Conservation (phyloP, 2,888 invertebrate genomes). For the Drosophila gaucha region DNA sequence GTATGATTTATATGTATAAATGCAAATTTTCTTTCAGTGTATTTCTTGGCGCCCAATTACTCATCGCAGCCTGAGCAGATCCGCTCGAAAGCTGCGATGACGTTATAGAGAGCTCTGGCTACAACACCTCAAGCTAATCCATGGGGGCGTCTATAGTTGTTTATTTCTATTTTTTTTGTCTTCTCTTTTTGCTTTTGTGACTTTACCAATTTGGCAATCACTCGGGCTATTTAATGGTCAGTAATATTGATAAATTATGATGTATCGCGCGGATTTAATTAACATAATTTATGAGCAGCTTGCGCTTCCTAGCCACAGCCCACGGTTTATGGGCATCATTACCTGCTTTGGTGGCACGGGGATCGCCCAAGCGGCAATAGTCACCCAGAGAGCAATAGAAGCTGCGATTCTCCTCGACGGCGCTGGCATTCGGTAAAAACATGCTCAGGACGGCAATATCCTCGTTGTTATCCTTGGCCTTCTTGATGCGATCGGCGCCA, state of each 20-base stretch:
- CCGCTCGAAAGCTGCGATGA: slow-evolving; percentile 54
- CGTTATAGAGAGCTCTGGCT: slow-evolving; percentile 47
- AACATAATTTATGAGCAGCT: slow-evolving; percentile 44
- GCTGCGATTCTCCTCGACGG: slow-evolving; percentile 89
- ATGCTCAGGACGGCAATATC: slow-evolving; percentile 94
- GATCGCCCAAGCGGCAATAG: slow-evolving; percentile 91
- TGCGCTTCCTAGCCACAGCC: background rate
- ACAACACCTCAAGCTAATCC: slow-evolving; percentile 2
- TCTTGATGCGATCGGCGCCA: slow-evolving; percentile 92
- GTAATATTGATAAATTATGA: slow-evolving; percentile 78
- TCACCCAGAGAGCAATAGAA: slow-evolving; percentile 92
- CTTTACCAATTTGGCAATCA: slow-evolving; percentile 34
- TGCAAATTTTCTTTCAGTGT: slow-evolving; percentile 21
- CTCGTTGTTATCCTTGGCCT: slow-evolving; percentile 93
- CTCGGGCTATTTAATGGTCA: slow-evolving; percentile 50
- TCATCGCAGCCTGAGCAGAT: slow-evolving; percentile 30
- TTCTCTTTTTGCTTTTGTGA: slow-evolving; percentile 19
- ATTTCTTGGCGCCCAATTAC: slow-evolving; percentile 22
- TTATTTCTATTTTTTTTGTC: background rate
- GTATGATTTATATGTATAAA: background rate
- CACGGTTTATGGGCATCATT: slow-evolving; percentile 51
- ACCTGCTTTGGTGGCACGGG: slow-evolving; percentile 92
- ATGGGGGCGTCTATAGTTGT: slow-evolving; percentile 54
- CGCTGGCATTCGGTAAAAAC: slow-evolving; percentile 89
- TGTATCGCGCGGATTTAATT: slow-evolving; percentile 56